These are phyloP conservation scores for Drosophila sp. DNA, from an alignment of 1,140 invertebrate species.

Conservation along the genomic window DNA sequence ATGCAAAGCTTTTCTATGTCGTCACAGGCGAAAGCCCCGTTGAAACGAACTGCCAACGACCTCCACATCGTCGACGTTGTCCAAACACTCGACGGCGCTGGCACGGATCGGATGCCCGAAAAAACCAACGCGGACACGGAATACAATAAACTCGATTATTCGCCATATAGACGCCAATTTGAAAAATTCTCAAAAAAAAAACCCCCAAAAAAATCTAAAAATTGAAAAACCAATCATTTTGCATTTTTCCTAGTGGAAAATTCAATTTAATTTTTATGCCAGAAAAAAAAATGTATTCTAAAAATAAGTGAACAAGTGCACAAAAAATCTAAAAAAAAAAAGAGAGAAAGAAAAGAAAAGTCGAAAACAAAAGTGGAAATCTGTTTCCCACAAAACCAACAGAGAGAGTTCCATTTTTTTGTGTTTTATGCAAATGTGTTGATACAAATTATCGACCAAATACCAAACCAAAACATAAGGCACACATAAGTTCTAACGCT, in stretches of 20 bases:
- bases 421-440: slow-evolving; percentile 26
- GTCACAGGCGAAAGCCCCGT: slow-evolving; percentile 54
- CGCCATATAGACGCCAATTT: slow-evolving; percentile 20
- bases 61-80: slow-evolving; percentile 13
- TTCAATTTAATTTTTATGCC: not conserved
- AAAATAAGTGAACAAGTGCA: slow-evolving; percentile 60
- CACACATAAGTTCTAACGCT: slow-evolving; percentile 46
- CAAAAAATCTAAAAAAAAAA: slow-evolving; percentile 1
- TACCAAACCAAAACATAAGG: slow-evolving; percentile 61
- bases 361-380: slow-evolving; percentile 7
- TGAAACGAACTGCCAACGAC: slow-evolving; percentile 20
- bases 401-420: not conserved
- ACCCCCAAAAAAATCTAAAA: slow-evolving; percentile 4
- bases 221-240: not conserved
- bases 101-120: slow-evolving; percentile 69
- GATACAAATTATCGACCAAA: slow-evolving; percentile 73
- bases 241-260: slow-evolving; percentile 9
- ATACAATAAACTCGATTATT: not conserved
- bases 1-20: slow-evolving; percentile 60
- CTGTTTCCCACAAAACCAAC: slow-evolving; percentile 5
- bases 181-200: slow-evolving; percentile 5
- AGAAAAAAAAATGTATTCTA: slow-evolving; percentile 14
- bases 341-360: not conserved
- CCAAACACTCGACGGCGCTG: slow-evolving; percentile 71
- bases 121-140: slow-evolving; percentile 30